Percentiles rank a stretch among this genome's conserved stretches.
Evolutionary conservation across 2,888 invertebrate genomes (phyloP).

Genomic region (Dicyrtomina minuta): DNA sequence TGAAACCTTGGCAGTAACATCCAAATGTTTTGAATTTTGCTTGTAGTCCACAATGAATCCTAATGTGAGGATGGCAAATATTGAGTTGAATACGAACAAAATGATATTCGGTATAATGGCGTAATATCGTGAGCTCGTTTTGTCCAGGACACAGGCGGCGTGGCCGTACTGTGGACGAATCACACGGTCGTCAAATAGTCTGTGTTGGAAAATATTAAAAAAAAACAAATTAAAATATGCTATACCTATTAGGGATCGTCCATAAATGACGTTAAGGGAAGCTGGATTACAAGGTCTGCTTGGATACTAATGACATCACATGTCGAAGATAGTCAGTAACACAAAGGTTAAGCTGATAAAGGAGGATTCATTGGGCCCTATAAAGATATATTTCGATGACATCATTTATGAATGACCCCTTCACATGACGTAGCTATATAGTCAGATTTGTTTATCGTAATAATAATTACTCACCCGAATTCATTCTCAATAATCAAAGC

Average conservation of each 20-base stretch:
- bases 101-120: background rate
- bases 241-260: background rate
- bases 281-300: no score
- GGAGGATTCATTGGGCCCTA: no score
- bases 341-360: no score
- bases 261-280: no score
- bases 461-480: background rate
- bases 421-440: no score
- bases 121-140: background rate
- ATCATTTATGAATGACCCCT: no score
- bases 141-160: background rate
- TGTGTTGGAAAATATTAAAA: background rate
- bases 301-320: no score
- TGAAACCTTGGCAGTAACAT: background rate
- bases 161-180: constrained; percentile 4
- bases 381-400: no score
- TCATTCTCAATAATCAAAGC: background rate
- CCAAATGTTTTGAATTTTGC: background rate
- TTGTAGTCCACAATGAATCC: background rate
- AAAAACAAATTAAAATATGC: background rate
- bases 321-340: no score
- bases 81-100: background rate
- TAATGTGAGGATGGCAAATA: background rate
- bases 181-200: background rate
- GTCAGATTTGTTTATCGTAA: no score